These are phyloP conservation scores for Camponotus vicinus DNA, from an alignment of 1,140 invertebrate genomes.

Conservation along the genomic window DNA sequence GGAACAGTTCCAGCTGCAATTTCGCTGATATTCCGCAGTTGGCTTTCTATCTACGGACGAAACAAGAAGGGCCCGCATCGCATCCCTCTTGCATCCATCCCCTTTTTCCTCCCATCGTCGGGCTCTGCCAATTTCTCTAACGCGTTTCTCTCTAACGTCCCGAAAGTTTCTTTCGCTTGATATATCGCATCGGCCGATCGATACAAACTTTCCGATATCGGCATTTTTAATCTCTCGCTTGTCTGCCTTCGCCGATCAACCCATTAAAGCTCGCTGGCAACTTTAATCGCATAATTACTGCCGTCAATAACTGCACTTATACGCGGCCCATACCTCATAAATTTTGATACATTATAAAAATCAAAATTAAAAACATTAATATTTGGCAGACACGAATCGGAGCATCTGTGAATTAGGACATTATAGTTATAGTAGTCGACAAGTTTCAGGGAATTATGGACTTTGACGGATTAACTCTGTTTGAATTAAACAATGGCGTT, in stretches of 20 bases:
- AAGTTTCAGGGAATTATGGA: conserved; percentile 28
- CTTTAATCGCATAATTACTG: background rate
- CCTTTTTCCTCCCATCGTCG: background rate
- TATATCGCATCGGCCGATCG: background rate
- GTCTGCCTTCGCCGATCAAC: background rate
- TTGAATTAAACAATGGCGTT: conserved; percentile 19
- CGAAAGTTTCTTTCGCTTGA: conserved; percentile 7
- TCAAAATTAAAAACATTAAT: background rate
- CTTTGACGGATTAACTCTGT: conserved; percentile 23
- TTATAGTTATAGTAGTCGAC: background rate
- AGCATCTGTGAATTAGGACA: background rate
- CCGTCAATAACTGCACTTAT: background rate
- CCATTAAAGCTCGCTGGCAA: background rate
- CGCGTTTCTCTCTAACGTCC: background rate
- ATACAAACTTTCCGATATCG: conserved; percentile 8
- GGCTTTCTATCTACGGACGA: background rate
- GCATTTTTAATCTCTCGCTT: background rate
- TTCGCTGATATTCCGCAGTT: conserved; percentile 22
- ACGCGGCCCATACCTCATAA: background rate
- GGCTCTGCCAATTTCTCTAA: background rate
- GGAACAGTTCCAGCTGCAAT: conserved; percentile 7
- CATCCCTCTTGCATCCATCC: too few relatives aligned
- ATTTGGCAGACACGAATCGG: background rate
- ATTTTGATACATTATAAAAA: background rate
- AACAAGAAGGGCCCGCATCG: background rate